Evolutionary conservation across 2,797 vertebrate genomes (phyloP).

Genomic region (Phalloptychus januarius): DNA sequence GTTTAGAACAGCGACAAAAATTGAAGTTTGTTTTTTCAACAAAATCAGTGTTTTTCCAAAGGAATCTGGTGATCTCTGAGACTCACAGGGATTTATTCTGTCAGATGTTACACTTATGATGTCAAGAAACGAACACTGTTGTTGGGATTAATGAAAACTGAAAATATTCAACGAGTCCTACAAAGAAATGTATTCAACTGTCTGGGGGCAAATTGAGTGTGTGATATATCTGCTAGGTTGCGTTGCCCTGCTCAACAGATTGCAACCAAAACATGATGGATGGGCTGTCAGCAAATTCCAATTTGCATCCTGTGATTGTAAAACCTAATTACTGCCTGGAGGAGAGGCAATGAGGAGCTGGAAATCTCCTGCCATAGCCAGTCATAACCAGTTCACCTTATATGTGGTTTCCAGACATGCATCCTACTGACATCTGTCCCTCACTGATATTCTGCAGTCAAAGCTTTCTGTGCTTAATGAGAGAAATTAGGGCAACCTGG

Average conservation of each 20-base stretch:
- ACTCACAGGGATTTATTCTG: neutral
- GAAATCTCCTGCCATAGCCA: conserved; percentile 38
- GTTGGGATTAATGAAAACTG: conserved; percentile 33
- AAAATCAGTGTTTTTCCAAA: neutral
- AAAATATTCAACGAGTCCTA: conserved; percentile 29
- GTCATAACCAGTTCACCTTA: conserved; percentile 30
- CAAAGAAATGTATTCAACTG: conserved; percentile 28
- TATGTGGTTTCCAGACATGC: conserved; percentile 6
- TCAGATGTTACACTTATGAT: neutral
- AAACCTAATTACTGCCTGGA: conserved; percentile 64
- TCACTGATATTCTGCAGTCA: conserved; percentile 32
- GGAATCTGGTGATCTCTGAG: neutral
- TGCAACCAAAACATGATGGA: conserved; percentile 62
- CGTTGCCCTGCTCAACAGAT: conserved; percentile 49
- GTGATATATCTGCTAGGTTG: conserved; percentile 36
- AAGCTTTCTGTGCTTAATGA: conserved; percentile 28
- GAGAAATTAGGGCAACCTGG: conserved; percentile 34
- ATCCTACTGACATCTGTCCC: conserved; percentile 33
- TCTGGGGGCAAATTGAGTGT: conserved; percentile 45
- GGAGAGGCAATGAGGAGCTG: conserved; percentile 34
- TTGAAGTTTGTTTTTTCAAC: neutral
- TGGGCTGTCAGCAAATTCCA: conserved; percentile 64
- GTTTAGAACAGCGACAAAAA: neutral
- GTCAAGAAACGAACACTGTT: neutral
- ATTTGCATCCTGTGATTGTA: conserved; percentile 70